phyloP scores from a whole-genome alignment of 1,140 invertebrate genomes.

The Leptestheria dahalacensis region DNA sequence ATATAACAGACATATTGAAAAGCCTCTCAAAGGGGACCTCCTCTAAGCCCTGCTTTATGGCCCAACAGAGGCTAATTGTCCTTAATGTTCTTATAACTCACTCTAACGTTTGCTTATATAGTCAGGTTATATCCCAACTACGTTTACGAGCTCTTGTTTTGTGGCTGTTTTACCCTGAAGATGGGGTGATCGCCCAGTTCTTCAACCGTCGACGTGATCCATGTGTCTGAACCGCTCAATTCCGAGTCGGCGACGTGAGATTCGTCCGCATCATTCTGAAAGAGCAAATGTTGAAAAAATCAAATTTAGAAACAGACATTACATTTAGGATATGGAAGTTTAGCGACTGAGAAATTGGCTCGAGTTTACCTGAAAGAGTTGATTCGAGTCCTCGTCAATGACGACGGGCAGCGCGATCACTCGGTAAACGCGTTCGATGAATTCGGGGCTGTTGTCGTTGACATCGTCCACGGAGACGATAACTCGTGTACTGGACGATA shows the following conservation, averaged over 20 bases:
- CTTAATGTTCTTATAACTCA: no score
- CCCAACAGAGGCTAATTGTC: no score
- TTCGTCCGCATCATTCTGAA: constrained; percentile 6
- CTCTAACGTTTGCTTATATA: no score
- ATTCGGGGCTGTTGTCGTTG: constrained; percentile 69
- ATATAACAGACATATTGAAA: no score
- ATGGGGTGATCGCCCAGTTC: neutral
- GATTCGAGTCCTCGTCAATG: constrained; percentile 1
- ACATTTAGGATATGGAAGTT: no score
- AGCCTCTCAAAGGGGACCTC: no score
- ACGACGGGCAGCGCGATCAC: constrained; percentile 49
- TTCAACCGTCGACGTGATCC: constrained; percentile 3
- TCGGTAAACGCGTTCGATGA: constrained; percentile 63
- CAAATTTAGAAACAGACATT: no score
- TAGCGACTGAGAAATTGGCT: no score
- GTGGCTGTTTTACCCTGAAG: constrained; percentile 4
- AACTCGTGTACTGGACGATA: constrained; percentile 68
- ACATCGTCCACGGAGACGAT: constrained; percentile 63
- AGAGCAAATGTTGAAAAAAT: no score
- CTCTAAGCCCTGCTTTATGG: no score
- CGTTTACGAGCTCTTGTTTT: neutral
- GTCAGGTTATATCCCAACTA: neutral
- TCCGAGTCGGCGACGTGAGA: neutral
- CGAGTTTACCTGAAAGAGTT: constrained; percentile 9
- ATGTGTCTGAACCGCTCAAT: neutral